phyloP scores from a whole-genome alignment of 1,140 invertebrate genomes.

The Drepana arcuata region DNA sequence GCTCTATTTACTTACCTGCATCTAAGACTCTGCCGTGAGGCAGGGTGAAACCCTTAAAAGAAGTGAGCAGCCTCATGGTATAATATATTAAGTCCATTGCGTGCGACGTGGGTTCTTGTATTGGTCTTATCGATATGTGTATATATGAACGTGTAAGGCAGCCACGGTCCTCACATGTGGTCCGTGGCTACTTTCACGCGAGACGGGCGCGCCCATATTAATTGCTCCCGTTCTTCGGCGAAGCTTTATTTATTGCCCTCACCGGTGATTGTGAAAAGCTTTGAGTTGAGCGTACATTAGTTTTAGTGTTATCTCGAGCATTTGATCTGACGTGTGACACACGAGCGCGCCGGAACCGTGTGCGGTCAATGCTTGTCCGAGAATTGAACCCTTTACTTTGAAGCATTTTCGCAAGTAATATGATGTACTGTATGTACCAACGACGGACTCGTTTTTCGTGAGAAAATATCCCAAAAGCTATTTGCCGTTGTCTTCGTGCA shows the following conservation, averaged over 20 bases:
- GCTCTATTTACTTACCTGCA: no score
- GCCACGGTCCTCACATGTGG: slow-evolving; percentile 38
- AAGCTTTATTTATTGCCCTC: slow-evolving; percentile 66
- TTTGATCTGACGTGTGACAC: slow-evolving; percentile 53
- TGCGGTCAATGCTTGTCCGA: slow-evolving; percentile 7
- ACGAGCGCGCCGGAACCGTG: slow-evolving; percentile 20
- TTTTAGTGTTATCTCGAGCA: slow-evolving; percentile 54
- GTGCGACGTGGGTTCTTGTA: no score
- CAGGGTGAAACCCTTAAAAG: no score
- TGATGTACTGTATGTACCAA: slow-evolving; percentile 12
- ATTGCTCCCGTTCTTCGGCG: slow-evolving; percentile 68
- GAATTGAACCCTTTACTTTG: slow-evolving; percentile 4
- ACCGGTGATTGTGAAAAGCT: slow-evolving; percentile 61
- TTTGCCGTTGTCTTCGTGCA: slow-evolving; percentile 41
- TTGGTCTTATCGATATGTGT: no score
- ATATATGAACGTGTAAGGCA: no score
- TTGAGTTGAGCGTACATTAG: slow-evolving; percentile 58
- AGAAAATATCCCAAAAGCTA: slow-evolving; percentile 40
- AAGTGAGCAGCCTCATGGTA: no score
- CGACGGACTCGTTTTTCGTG: slow-evolving; percentile 23
- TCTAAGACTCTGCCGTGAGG: no score
- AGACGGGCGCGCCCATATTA: slow-evolving; percentile 63
- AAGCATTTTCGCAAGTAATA: slow-evolving; percentile 20
- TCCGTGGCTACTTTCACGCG: slow-evolving; percentile 57
- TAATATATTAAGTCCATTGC: no score